Percentiles rank a stretch among this genome's conserved stretches.
phyloP scores from a whole-genome alignment of 2,797 vertebrate genomes.

The Anguilla marmorata region DNA sequence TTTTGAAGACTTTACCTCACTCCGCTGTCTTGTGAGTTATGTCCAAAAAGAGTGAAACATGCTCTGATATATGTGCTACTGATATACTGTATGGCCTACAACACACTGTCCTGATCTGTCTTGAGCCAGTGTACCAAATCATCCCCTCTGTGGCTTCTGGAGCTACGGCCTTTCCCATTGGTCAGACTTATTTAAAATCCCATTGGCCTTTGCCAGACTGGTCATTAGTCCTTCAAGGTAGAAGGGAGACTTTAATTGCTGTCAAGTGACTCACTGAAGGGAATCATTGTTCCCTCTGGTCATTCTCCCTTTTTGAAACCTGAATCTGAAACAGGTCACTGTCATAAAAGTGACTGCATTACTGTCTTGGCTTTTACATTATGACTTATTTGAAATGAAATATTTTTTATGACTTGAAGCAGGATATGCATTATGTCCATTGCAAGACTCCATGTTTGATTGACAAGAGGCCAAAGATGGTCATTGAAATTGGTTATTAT shows the following conservation, averaged over 20 bases:
- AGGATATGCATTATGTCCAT: too few relatives aligned
- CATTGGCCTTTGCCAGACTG: neutral
- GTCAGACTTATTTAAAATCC: slow-evolving; percentile 24
- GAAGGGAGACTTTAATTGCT: slow-evolving; percentile 16
- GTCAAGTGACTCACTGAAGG: slow-evolving; percentile 7
- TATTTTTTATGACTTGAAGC: too few relatives aligned
- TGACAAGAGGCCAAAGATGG: too few relatives aligned
- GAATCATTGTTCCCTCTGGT: neutral
- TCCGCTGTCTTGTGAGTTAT: neutral
- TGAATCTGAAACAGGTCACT: neutral
- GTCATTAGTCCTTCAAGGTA: slow-evolving; percentile 29
- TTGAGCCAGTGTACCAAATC: neutral
- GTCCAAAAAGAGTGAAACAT: neutral
- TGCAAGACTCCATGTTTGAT: too few relatives aligned
- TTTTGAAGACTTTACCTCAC: neutral
- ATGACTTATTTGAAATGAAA: too few relatives aligned
- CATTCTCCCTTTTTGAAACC: neutral
- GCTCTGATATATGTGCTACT: slow-evolving; percentile 7
- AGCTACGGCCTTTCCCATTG: slow-evolving; percentile 21
- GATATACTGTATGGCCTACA: neutral
- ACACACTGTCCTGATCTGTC: neutral
- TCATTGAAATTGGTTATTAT: too few relatives aligned
- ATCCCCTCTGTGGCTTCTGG: neutral
- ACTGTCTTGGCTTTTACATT: too few relatives aligned
- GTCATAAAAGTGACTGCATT: too few relatives aligned